phyloP scores from a whole-genome alignment of 2,113 vertebrate species.

The Leiothrix lutea region DNA sequence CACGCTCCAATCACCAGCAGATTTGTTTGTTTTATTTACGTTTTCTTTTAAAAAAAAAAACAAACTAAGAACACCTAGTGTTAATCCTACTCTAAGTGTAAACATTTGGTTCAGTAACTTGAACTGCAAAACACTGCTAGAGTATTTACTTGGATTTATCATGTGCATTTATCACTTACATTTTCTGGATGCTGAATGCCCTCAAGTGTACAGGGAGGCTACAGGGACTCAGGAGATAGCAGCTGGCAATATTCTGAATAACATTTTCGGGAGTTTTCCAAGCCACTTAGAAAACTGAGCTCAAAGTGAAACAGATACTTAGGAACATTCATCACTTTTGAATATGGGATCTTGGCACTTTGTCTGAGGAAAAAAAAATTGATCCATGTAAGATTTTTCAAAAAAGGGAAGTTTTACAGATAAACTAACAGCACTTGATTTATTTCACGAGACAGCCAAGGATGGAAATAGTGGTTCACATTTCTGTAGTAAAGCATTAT shows the following conservation, averaged over 20 bases:
- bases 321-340: slow-evolving; percentile 36
- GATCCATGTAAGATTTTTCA: neutral
- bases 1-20: neutral
- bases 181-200: slow-evolving; percentile 38
- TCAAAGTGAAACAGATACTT: slow-evolving; percentile 15
- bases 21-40: neutral
- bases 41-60: neutral
- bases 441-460: slow-evolving; percentile 46
- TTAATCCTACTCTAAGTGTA: slow-evolving; percentile 39
- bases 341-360: slow-evolving; percentile 42
- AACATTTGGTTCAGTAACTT: slow-evolving; percentile 47
- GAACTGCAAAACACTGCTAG: slow-evolving; percentile 30
- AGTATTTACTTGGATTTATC: neutral
- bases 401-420: slow-evolving; percentile 21
- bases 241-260: slow-evolving; percentile 27
- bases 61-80: neutral
- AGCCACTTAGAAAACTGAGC: slow-evolving; percentile 1
- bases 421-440: slow-evolving; percentile 53
- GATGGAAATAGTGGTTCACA: slow-evolving; percentile 58
- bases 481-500: slow-evolving; percentile 54
- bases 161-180: neutral
- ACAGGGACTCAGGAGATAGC: slow-evolving; percentile 4
- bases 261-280: neutral
- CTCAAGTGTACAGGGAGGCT: neutral
- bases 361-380: neutral